Conservation (phyloP, 2,797 vertebrate genomes). For the Sebastes nivosus region DNA sequence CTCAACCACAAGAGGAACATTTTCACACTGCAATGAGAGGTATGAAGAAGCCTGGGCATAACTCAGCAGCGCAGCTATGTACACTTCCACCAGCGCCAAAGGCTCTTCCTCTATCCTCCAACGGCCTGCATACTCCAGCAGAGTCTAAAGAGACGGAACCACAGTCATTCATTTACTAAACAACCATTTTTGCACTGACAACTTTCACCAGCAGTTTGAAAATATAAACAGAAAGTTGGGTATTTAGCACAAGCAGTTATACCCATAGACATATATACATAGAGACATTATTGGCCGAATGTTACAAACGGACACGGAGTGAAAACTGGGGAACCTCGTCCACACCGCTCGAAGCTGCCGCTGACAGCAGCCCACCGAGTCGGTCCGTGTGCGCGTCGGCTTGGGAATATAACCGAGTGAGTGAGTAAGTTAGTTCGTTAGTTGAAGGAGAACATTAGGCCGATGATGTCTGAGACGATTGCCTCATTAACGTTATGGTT, state of each 20-base stretch:
- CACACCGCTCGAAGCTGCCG: no score
- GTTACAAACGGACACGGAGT: no score
- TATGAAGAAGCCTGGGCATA: constrained; percentile 88
- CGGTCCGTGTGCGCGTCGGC: no score
- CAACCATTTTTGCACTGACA: not conserved
- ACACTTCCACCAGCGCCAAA: constrained; percentile 90
- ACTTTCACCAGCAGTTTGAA: not conserved
- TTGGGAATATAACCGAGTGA: no score
- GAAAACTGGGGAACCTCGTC: no score
- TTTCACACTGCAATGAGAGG: constrained; percentile 92
- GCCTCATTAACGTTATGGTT: no score
- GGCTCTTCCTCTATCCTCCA: constrained; percentile 93
- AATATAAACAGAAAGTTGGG: not conserved
- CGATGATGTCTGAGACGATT: no score
- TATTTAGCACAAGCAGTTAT: not conserved
- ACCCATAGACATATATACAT: no score
- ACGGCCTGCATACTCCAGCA: constrained; percentile 91
- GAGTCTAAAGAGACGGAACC: constrained; percentile 76
- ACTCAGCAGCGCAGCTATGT: constrained; percentile 90
- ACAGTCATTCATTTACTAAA: not conserved
- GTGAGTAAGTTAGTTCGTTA: no score
- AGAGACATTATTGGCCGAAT: no score
- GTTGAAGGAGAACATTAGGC: no score
- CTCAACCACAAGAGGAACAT: constrained; percentile 91
- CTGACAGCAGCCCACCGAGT: no score